Percentiles rank a stretch among this genome's conserved stretches.
These are phyloP conservation scores for Diplodus puntazzo DNA, from an alignment of 2,797 vertebrate species.

Conservation along the genomic window DNA sequence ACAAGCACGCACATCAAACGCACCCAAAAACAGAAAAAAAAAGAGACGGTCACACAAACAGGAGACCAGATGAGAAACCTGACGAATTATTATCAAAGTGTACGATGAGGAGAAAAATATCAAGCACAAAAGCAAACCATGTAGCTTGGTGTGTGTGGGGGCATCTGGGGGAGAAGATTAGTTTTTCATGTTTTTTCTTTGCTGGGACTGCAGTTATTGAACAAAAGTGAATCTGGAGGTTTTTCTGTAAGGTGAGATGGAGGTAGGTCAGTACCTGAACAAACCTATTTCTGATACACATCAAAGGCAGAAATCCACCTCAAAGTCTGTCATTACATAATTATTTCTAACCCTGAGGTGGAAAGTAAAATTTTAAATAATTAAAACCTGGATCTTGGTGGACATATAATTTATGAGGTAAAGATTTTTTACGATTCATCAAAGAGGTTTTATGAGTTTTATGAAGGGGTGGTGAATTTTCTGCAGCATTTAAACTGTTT, in stretches of 20 bases:
- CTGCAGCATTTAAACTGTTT: background rate
- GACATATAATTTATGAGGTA: background rate
- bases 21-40: slow-evolving; percentile 51
- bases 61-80: slow-evolving; percentile 12
- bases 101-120: slow-evolving; percentile 3
- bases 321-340: background rate
- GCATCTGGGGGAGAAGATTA: background rate
- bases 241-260: background rate
- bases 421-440: background rate
- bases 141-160: background rate
- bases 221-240: background rate
- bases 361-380: background rate
- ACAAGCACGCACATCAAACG: slow-evolving; percentile 56
- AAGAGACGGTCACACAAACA: slow-evolving; percentile 27
- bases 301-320: background rate
- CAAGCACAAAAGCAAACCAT: background rate
- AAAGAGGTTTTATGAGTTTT: slow-evolving; percentile 1
- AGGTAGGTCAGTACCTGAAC: background rate
- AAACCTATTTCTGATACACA: background rate
- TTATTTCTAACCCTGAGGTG: background rate
- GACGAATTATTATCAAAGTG: slow-evolving; percentile 40
- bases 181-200: slow-evolving; percentile 8
- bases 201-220: background rate
- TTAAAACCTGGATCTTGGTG: background rate
- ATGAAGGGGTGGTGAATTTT: background rate